Base-by-base conservation (phyloP, 2,797 vertebrate species). In the Manis javanica region DNA sequence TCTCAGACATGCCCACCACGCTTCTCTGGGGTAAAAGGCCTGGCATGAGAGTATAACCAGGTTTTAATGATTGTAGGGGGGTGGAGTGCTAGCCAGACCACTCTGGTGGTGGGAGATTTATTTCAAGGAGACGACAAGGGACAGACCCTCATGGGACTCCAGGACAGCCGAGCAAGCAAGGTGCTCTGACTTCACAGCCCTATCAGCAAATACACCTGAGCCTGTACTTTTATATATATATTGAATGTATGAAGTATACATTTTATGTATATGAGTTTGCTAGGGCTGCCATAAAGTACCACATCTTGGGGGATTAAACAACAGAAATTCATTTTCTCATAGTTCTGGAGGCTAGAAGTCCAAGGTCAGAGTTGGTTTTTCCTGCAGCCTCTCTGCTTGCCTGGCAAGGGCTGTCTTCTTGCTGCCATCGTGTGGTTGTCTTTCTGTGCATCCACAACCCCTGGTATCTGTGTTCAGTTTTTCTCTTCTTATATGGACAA, bases 1-100 rank as follows among this genome's bases (percentile, higher is more conserved):
- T 71, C 53, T 11, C 5, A 31, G 29, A 66, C 14, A 13, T 31
- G 55, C 3, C 26, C 1, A 0, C 46, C 5, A 0, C 26, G 69
- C 81, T 46, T 95, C 49, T 90, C 37, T 29, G 7, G 72, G 46
- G 57, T 84, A 57, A 11, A 81, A 61, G 49, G 24, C 37, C 21
- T 34, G 34, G 59, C 5, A 4, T 24, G 15, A 6, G 61, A 31
- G 18, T 42, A 68, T 31, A 29, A 82, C 11, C 53, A 49, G 42
- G 14, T 72, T 72, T 59, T 37, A 59, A 51, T 69, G n/a, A 29
- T 69, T 71, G 24, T 51, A 46, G 12, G 16, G 16, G 42, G 19
- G 53, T 7, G 66, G 46, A 89, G 31, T 72, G 24, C 19, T 37
- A 16, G 26, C 42, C 23, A 61, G 53, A 15, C 14, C 49, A n/a